Evolutionary conservation across 2,113 vertebrate species (phyloP), one percentile per base, ranked within the genome.

Genomic region (Callospermophilus lateralis): DNA sequence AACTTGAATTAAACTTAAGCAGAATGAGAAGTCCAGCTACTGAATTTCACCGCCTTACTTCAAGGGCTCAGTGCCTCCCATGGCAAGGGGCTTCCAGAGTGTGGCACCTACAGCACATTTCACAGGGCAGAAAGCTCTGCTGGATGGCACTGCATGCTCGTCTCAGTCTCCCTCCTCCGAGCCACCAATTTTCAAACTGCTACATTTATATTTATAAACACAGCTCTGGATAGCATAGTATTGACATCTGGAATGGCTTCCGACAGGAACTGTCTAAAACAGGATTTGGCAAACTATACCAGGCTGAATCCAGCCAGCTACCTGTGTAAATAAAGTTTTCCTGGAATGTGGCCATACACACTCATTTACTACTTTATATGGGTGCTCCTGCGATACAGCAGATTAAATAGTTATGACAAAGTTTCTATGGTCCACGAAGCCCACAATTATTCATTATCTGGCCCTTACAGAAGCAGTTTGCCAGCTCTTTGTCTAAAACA

Each of bases 81-180:
- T 17, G 76, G 65, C 61, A 1, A 11, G 42, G 6, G 51, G 83
- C 55, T 6, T 2, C 51, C 22, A 58, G 55, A 3, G 39, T 1
- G 12, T 4, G 22, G 28, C 17, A n/a, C 70, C 19, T 61, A 22
- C 2, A 8, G 84, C 32, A 32, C 4, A 7, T 1, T 1, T 37
- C 19, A 2, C 37, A 10, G 34, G 0, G 34, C 8, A 3, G 53
- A 6, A 39, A 26, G 34, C 19, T 6, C 68, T n/a, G 20, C 39
- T 12, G 26, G 53, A 34, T 8, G 1, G 67, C 22, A 7, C 58
- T 19, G 3, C 26, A 34, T 1, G 53, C 53, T 68, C 81, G 4
- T 4, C 80, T 30, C 24, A 1, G 37, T 4, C 15, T 22, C 70
- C 79, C 63, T 61, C 67, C 20, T n/a, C 17, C 3, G 24, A 34